Conservation (phyloP, 1,140 invertebrate genomes). For the Mycetomoellerius zeteki region DNA sequence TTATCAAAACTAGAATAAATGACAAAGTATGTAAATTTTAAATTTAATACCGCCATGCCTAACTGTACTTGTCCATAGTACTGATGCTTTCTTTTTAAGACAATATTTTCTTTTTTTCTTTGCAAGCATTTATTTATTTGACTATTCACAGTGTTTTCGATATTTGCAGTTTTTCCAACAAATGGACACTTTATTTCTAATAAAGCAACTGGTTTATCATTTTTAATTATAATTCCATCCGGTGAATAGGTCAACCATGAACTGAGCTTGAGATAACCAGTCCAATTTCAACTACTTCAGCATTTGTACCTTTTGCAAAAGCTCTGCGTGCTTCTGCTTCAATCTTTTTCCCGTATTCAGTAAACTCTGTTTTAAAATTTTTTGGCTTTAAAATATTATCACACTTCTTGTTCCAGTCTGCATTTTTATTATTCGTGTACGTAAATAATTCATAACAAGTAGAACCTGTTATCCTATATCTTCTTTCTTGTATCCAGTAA, state of each 20-base stretch:
- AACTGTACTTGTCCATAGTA: not conserved
- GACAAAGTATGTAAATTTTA: not conserved
- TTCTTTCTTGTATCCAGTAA: not conserved
- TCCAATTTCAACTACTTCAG: not conserved
- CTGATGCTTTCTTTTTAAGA: not conserved
- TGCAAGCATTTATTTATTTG: not conserved
- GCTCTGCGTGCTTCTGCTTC: not conserved
- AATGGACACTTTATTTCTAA: slow-evolving; percentile 5
- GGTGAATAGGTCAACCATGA: not conserved
- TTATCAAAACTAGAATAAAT: slow-evolving; percentile 5
- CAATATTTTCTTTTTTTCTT: not conserved
- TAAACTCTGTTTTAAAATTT: not conserved
- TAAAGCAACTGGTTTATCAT: not conserved
- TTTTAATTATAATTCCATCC: not conserved
- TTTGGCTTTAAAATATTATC: not conserved
- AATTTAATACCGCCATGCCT: not conserved
- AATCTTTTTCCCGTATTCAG: not conserved
- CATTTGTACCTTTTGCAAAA: not conserved
- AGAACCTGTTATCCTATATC: not conserved
- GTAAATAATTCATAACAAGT: not conserved
- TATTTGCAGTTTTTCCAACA: not conserved
- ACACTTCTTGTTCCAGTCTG: slow-evolving; percentile 1
- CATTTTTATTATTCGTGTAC: not conserved
- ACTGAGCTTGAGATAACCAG: not conserved
- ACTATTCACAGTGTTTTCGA: not conserved